These are phyloP conservation scores for Cephalopholis sonnerati DNA, from an alignment of 2,113 vertebrate species.

Conservation along the genomic window DNA sequence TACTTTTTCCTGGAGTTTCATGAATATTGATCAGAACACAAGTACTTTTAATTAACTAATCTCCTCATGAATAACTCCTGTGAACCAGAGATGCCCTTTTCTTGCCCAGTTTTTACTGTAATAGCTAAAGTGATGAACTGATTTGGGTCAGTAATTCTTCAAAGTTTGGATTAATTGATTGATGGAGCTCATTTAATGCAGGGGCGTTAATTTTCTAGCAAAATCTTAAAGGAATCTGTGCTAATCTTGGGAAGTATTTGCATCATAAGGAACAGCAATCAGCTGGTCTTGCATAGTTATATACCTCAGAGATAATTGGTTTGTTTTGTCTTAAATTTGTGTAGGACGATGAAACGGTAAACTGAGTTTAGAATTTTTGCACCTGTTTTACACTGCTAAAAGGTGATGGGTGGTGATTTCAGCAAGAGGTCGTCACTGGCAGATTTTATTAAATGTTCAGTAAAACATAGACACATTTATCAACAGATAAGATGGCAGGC, in stretches of 20 bases:
- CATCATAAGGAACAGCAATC: background rate
- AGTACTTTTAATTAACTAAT: background rate
- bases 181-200: background rate
- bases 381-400: background rate
- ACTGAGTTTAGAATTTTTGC: background rate
- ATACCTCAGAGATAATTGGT: background rate
- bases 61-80: background rate
- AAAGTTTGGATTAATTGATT: constrained; percentile 9
- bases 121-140: background rate
- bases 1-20: background rate
- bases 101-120: background rate
- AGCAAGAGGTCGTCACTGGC: background rate
- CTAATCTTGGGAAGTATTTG: background rate
- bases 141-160: constrained; percentile 24
- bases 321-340: background rate
- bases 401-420: background rate
- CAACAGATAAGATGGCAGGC: background rate
- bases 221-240: background rate
- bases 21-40: background rate
- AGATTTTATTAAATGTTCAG: background rate
- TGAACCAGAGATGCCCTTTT: background rate
- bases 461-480: background rate
- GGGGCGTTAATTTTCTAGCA: background rate
- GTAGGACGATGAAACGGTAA: too few relatives aligned
- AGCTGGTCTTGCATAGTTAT: background rate